Evolutionary conservation across 2,888 invertebrate species (phyloP), one percentile per base, ranked within the genome.

Genomic region (Melieria picta): DNA sequence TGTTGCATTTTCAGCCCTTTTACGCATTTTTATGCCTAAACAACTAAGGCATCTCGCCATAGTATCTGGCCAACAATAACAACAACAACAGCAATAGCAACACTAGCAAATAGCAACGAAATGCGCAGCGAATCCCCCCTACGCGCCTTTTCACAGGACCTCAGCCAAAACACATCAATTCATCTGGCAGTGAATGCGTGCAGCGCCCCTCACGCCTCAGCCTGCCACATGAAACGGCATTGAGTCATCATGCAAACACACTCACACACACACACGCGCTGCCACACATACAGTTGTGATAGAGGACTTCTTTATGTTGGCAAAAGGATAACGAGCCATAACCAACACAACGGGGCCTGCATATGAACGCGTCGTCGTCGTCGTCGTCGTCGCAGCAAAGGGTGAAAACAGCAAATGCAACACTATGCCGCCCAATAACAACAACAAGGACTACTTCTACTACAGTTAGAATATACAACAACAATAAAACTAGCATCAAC

Each of bases 261-360:
- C 42, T 56, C n/a, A 69, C 13, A 64, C n/a, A 43, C n/a, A 43
- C 58, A 9, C 71, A 68, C 13, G 60, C 52, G 55, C 47, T 69
- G 10, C 66, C 57, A 62, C 46, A 66, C 56, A 50, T 60, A 56
- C 61, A 65, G 55, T 69, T 69, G 66, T 71, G 68, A 73, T 70
- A 58, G 61, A 71, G 65, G 52, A 68, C 63, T 60, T 69, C 75
- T 76, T 75, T 74, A 77, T 80, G 76, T 74, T 69, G 71, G 75
- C 69, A 74, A 74, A 77, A 78, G 79, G 79, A 81, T 82, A 83
- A 82, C 82, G 83, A 82, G 81, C 82, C 83, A 79, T 83, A 79
- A 80, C 81, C 77, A 80, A 80, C 52, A 50, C 71, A 65, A 72
- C 72, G 71, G 69, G 65, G 56, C 62, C 42, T 72, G 70, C 70